These are phyloP conservation scores for Periphyllus acericola DNA, from an alignment of 2,888 invertebrate genomes.

Conservation along the genomic window DNA sequence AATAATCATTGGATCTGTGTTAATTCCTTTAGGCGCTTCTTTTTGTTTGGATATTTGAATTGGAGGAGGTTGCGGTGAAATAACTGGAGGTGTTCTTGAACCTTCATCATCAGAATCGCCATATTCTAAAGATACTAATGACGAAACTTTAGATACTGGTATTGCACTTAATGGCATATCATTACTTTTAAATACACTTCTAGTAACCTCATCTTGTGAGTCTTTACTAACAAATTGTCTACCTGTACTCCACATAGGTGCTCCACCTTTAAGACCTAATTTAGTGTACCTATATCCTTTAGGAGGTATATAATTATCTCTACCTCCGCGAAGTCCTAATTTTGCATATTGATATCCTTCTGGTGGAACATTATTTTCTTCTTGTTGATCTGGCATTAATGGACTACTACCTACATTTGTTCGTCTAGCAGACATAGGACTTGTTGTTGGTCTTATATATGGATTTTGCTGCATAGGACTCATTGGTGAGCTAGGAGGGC, in stretches of 20 bases:
- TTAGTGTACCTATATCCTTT: conserved; percentile 73
- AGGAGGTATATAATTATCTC: conserved; percentile 71
- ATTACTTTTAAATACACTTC: conserved; percentile 63
- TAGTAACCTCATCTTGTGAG: conserved; percentile 63
- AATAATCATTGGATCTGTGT: conserved; percentile 58
- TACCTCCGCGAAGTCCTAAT: conserved; percentile 67
- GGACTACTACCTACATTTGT: conserved; percentile 69
- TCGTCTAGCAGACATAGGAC: conserved; percentile 67
- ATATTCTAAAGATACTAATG: conserved; percentile 72
- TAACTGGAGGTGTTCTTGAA: conserved; percentile 65
- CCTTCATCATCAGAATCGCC: conserved; percentile 74
- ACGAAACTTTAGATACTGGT: conserved; percentile 68
- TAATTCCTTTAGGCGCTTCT: conserved; percentile 59
- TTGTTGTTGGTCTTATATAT: conserved; percentile 66
- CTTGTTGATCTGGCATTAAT: conserved; percentile 70
- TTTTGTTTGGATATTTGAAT: conserved; percentile 48
- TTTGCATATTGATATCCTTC: conserved; percentile 64
- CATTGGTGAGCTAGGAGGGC: conserved; percentile 63
- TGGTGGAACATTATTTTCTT: conserved; percentile 59
- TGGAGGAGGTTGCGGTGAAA: conserved; percentile 60
- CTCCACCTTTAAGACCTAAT: conserved; percentile 69
- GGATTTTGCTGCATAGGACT: conserved; percentile 65
- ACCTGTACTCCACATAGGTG: conserved; percentile 66
- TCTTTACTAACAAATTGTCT: conserved; percentile 63
- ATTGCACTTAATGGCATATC: conserved; percentile 62